These are phyloP conservation scores for Odontomachus brunneus DNA, from an alignment of 1,140 invertebrate genomes.

Conservation along the genomic window DNA sequence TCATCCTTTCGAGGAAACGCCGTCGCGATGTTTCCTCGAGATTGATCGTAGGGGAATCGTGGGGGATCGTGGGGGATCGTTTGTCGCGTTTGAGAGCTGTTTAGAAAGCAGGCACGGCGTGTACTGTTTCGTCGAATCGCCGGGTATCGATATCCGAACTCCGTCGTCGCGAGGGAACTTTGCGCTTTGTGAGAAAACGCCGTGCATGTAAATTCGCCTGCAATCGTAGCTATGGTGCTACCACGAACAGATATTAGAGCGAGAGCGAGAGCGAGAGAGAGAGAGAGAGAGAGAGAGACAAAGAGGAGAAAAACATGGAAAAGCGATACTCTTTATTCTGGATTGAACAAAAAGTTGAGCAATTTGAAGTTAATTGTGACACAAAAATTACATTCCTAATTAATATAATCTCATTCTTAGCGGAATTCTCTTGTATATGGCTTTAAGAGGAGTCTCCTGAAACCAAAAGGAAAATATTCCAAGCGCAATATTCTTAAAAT, in stretches of 20 bases:
- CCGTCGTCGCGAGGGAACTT: conserved; percentile 24
- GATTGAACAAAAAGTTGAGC: background rate
- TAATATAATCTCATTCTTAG: too few species aligned
- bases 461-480: too few species aligned
- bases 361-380: background rate
- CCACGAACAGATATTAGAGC: too few species aligned
- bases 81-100: conserved; percentile 53
- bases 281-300: background rate
- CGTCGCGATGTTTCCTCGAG: conserved; percentile 48
- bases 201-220: background rate
- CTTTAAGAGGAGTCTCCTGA: too few species aligned
- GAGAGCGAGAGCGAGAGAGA: background rate
- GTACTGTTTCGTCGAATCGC: conserved; percentile 58
- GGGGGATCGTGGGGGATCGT: conserved; percentile 27
- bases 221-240: too few species aligned
- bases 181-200: conserved; percentile 36
- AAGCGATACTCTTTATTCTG: background rate
- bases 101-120: conserved; percentile 65
- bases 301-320: background rate
- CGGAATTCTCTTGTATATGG: too few species aligned
- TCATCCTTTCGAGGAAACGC: conserved; percentile 31
- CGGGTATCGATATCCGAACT: conserved; percentile 66
- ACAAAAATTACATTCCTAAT: background rate
- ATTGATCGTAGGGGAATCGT: conserved; percentile 58
- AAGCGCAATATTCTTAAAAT: too few species aligned